Conservation (phyloP, 2,888 invertebrate species). For the Drosophila kanekoi region DNA sequence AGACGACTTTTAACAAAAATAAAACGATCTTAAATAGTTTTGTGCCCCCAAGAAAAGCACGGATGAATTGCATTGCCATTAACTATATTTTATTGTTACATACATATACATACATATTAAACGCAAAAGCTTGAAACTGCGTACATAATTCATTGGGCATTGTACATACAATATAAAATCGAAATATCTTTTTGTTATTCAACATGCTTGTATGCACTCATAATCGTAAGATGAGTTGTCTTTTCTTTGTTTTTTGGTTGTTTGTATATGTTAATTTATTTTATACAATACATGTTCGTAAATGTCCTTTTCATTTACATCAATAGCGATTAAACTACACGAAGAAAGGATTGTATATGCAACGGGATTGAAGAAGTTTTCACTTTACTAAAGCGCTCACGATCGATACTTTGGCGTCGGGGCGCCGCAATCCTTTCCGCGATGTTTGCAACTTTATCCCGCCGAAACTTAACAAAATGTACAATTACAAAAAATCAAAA, state of each 20-base stretch:
- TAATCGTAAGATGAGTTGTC: conserved; percentile 16
- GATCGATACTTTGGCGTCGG: conserved; percentile 14
- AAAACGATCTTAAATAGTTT: no score
- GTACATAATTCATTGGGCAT: conserved; percentile 26
- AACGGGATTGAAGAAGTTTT: background rate
- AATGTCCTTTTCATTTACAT: conserved; percentile 19
- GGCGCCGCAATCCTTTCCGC: conserved; percentile 19
- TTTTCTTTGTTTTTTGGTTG: conserved; percentile 11
- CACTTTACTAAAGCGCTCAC: conserved; percentile 2
- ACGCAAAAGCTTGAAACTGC: conserved; percentile 27
- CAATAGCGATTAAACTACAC: conserved; percentile 30
- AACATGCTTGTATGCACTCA: conserved; percentile 6
- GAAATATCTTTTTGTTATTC: conserved; percentile 3
- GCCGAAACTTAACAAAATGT: conserved; percentile 22
- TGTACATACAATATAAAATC: conserved; percentile 16
- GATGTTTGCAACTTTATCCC: conserved; percentile 9
- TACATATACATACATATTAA: conserved; percentile 36
- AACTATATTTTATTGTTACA: conserved; percentile 51
- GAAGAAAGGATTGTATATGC: conserved; percentile 27
- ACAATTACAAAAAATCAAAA: conserved; percentile 25
- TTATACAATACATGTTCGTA: conserved; percentile 43
- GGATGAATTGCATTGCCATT: conserved; percentile 19
- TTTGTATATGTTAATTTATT: conserved; percentile 28
- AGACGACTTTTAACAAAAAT: no score
- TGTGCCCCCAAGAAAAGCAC: conserved; percentile 4